Percentiles rank a stretch among this genome's conserved stretches.
Evolutionary conservation across 2,888 invertebrate genomes (phyloP).

Genomic region (Caenorhabditis angaria): DNA sequence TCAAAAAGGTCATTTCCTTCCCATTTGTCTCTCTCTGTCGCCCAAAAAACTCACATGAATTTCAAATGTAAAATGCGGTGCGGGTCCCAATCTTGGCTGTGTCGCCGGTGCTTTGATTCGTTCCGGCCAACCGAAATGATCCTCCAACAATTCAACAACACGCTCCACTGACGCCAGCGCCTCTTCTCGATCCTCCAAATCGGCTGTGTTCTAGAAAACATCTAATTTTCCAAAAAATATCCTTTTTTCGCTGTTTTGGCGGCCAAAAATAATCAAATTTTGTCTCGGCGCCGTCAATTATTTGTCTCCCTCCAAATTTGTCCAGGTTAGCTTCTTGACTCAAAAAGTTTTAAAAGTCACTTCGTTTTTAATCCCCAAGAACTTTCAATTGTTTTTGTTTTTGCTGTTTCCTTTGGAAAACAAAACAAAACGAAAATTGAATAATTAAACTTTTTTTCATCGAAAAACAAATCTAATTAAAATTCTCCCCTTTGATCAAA

Average conservation of each 20-base stretch:
- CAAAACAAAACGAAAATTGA: too few species aligned
- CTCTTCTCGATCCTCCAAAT: slow-evolving; percentile 51
- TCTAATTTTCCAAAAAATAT: not conserved
- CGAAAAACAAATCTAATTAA: not conserved
- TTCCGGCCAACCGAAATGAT: slow-evolving; percentile 51
- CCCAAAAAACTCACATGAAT: slow-evolving; percentile 43
- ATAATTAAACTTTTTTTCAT: too few species aligned
- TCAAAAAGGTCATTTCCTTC: too few species aligned
- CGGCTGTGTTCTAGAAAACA: slow-evolving; percentile 24
- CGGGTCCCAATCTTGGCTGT: slow-evolving; percentile 49
- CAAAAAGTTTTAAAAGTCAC: too few species aligned
- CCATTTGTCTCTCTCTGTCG: too few species aligned
- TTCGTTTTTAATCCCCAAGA: not conserved
- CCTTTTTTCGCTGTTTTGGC: not conserved
- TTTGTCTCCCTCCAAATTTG: not conserved
- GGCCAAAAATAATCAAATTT: not conserved
- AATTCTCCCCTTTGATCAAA: not conserved
- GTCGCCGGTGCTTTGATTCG: slow-evolving; percentile 35
- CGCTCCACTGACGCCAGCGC: slow-evolving; percentile 53
- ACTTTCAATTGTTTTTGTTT: not conserved
- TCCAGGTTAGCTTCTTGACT: slow-evolving; percentile 9
- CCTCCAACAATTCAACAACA: slow-evolving; percentile 57
- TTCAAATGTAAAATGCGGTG: slow-evolving; percentile 51
- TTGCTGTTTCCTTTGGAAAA: not conserved
- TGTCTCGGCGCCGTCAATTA: not conserved